These are phyloP conservation scores for Malurus alboscapulatus DNA, from an alignment of 2,113 vertebrate species.

Conservation along the genomic window DNA sequence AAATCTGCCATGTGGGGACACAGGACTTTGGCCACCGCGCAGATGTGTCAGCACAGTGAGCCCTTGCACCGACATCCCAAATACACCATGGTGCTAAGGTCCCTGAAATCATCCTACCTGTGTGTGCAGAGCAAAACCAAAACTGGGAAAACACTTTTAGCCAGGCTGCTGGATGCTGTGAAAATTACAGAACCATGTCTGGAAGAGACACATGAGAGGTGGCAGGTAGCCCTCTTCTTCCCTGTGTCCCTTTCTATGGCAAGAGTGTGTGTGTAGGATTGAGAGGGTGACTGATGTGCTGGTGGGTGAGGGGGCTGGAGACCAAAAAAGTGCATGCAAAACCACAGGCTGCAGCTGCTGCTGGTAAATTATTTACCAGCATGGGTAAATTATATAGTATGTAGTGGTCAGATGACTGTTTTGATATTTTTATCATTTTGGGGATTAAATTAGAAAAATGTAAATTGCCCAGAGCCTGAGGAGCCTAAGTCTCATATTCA, in stretches of 20 bases:
- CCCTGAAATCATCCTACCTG: background rate
- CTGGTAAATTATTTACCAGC: background rate
- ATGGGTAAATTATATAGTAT: background rate
- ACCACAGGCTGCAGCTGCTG: background rate
- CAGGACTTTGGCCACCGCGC: fast-evolving
- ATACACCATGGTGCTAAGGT: fast-evolving
- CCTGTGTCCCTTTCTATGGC: background rate
- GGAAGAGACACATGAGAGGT: fast-evolving
- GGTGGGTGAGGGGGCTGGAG: fast-evolving
- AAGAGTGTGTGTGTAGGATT: fast-evolving
- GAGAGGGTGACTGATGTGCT: background rate
- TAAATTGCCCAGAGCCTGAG: background rate
- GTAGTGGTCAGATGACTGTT: background rate
- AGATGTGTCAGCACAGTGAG: background rate
- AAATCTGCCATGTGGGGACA: background rate
- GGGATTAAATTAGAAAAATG: background rate
- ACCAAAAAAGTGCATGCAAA: background rate
- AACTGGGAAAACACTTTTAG: background rate
- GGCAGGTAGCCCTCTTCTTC: background rate
- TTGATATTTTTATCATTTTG: background rate
- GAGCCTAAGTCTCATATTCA: background rate
- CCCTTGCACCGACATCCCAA: fast-evolving
- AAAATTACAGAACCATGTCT: background rate
- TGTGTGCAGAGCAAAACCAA: background rate
- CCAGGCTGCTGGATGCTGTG: background rate